These are phyloP conservation scores for Tineola bisselliella DNA, from an alignment of 2,888 invertebrate species.

Conservation along the genomic window DNA sequence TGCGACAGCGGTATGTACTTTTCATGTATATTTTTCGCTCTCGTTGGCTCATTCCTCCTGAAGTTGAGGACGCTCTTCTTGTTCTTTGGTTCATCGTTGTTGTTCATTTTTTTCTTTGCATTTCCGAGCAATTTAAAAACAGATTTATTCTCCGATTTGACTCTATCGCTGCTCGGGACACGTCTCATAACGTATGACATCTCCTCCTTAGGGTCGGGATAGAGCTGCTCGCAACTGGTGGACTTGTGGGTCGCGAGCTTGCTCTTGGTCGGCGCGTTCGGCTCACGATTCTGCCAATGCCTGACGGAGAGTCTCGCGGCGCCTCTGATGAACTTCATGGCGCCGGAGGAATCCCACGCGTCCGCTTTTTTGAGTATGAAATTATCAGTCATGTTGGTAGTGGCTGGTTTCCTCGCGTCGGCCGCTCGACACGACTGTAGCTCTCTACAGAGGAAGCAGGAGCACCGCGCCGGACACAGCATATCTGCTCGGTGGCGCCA, in stretches of 20 bases:
- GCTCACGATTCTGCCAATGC: constrained; percentile 62
- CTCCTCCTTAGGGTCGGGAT: constrained; percentile 52
- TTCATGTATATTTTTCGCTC: constrained; percentile 50
- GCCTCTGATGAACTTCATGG: constrained; percentile 57
- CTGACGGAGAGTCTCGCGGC: constrained; percentile 63
- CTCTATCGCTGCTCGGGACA: constrained; percentile 60
- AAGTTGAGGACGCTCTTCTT: constrained; percentile 56
- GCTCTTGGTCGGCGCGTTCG: constrained; percentile 45
- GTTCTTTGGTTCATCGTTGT: constrained; percentile 45
- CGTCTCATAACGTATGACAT: constrained; percentile 40
- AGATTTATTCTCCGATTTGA: constrained; percentile 54
- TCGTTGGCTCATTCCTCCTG: constrained; percentile 41
- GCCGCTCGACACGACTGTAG: constrained; percentile 71
- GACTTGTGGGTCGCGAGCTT: constrained; percentile 51
- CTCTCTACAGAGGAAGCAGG: constrained; percentile 79
- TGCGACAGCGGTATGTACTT: constrained; percentile 57
- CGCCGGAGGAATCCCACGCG: constrained; percentile 47
- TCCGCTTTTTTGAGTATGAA: constrained; percentile 67
- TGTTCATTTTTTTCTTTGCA: constrained; percentile 48
- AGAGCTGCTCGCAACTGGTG: constrained; percentile 61
- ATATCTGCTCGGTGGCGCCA: constrained; percentile 61
- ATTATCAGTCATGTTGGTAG: constrained; percentile 55
- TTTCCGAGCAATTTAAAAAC: constrained; percentile 56
- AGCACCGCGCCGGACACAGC: constrained; percentile 78
- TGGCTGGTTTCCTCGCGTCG: constrained; percentile 51